Evolutionary conservation across 1,140 invertebrate genomes (phyloP), one percentile per base, ranked within the genome.

Genomic region (Drosophila santomea): DNA sequence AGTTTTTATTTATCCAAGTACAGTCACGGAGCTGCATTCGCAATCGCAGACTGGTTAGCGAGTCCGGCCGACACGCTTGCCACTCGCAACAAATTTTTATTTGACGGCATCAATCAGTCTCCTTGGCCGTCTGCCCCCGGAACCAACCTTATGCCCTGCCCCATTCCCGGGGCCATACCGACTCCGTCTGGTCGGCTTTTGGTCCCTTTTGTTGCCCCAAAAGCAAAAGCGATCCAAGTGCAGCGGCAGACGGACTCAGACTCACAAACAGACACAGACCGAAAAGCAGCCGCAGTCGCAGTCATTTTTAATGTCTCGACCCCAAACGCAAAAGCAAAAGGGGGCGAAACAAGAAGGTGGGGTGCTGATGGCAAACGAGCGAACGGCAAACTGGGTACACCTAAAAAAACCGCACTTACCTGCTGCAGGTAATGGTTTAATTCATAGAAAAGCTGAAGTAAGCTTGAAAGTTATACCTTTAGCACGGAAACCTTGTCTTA

Each of bases 71-170:
- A 56, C 56, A 51, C 52, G 67, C 67, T 48, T 71, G 56, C 64
- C 75, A 88, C 57, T 71, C 72, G 67, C 79, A 73, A 78, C 80
- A 83, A 86, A 86, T 83, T 88, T 86, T 86, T 89, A 69, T 71
- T 86, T 86, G 83, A 77, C 84, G 64, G 84, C 83, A 86, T 86
- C 79, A 86, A 86, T 86, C 83, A 86, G 83, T 88, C 83, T 68
- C 74, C 56, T 28, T n/a, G 5, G 5, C 59, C 47, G 32, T 32
- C 23, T 45, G 54, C n/a, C 28, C 25, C 23, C 45, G 25, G 4
- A n/a, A 36, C 2, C 36, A 38, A 32, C 32, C 36, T 3, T 15
- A 12, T 47, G 15, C 17, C 4, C 17, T 20, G 15, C n/a, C 28
- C n/a, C 48, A 32, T 2, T 11, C 28, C 48, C 48, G n/a, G 25